Conservation (phyloP, 1,140 invertebrate genomes). For the Lepidurus apus region DNA sequence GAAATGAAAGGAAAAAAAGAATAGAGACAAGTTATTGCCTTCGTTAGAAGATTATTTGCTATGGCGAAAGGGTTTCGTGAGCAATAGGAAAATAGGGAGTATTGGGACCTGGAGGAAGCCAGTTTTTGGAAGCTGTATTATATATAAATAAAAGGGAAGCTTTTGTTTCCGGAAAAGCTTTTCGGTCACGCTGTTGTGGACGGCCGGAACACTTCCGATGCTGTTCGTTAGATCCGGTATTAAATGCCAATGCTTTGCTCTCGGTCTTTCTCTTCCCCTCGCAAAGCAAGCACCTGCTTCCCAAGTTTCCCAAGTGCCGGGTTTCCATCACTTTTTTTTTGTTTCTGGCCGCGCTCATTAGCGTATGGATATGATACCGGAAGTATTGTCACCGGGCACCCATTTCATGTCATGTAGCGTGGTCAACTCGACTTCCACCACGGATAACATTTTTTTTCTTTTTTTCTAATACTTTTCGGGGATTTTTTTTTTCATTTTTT, state of each 20-base stretch:
- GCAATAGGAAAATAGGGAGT: background rate
- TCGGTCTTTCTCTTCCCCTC: no score
- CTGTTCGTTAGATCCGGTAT: no score
- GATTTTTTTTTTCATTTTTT: no score
- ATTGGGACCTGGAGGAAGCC: background rate
- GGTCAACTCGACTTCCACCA: background rate
- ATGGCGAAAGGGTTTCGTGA: background rate
- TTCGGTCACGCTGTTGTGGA: no score
- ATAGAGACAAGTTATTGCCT: background rate
- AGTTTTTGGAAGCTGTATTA: background rate
- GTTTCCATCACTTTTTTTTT: no score
- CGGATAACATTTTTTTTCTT: background rate
- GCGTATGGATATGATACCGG: no score
- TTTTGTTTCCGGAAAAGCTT: background rate
- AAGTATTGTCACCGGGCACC: background rate
- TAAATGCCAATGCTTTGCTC: no score
- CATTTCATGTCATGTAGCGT: background rate
- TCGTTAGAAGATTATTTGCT: background rate
- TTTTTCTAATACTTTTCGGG: no score
- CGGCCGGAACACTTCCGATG: no score
- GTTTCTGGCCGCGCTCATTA: no score
- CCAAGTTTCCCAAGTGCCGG: no score
- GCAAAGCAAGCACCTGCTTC: no score
- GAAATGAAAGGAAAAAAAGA: background rate
- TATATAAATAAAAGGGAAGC: background rate